A percentile compares a stretch with the other conserved stretches of the same genome.
These are phyloP conservation scores for Eulemur albifrons DNA, from an alignment of 2,797 vertebrate genomes.

Conservation along the genomic window DNA sequence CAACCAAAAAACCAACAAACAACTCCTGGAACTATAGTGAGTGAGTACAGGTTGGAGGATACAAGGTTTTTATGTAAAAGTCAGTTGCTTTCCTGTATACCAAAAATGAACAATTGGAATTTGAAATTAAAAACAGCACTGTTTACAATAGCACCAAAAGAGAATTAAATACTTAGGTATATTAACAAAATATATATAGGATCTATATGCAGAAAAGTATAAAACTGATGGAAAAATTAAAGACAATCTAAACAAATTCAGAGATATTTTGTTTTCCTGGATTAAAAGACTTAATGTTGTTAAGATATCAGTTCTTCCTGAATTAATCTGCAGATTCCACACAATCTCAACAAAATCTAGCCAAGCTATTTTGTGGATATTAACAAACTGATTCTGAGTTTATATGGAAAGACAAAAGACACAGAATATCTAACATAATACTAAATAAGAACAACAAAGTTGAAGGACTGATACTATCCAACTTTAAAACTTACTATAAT, in stretches of 20 bases:
- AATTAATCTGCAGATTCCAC: not conserved
- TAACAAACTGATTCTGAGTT: slow-evolving; percentile 17
- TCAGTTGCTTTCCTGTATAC: not conserved
- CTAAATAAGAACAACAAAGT: not conserved
- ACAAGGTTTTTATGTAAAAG: slow-evolving; percentile 2
- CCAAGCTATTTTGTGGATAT: slow-evolving; percentile 28
- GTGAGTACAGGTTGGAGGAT: slow-evolving; percentile 1
- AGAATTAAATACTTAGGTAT: slow-evolving; percentile 11
- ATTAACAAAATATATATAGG: not conserved
- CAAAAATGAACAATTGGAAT: not conserved
- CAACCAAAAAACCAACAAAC: not conserved
- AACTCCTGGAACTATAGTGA: slow-evolving; percentile 36
- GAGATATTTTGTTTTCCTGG: slow-evolving; percentile 3
- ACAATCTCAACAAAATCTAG: not conserved
- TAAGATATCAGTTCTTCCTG: not conserved
- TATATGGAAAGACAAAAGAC: not conserved
- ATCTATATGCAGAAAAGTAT: not conserved
- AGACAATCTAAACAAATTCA: not conserved
- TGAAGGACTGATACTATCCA: not conserved
- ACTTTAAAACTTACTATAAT: not conserved
- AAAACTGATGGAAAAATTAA: slow-evolving; percentile 20
- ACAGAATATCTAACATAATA: not conserved
- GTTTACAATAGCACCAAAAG: not conserved
- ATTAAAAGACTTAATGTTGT: slow-evolving; percentile 2
- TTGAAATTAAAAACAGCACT: slow-evolving; percentile 12